Evolutionary conservation across 1,140 invertebrate genomes (phyloP).

Genomic region (Drosophila parvula): DNA sequence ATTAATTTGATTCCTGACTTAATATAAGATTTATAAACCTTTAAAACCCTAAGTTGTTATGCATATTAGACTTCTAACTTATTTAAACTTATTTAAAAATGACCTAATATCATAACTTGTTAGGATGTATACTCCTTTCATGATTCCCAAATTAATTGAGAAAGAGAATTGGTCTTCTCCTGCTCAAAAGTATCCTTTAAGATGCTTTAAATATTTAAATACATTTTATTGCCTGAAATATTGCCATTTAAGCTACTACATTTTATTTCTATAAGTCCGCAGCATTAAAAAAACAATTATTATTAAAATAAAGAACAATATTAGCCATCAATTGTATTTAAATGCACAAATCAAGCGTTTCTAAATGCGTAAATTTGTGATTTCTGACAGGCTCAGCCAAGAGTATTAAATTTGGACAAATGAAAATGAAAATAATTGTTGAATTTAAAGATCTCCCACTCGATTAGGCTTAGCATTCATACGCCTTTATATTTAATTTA

Average conservation of each 20-base stretch:
- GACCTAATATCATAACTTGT: no score
- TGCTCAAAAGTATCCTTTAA: neutral
- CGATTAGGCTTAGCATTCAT: conserved; percentile 3
- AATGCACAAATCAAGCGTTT: no score
- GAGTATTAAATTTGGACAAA: conserved; percentile 18
- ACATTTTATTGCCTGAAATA: neutral
- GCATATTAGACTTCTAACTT: neutral
- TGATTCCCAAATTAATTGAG: neutral
- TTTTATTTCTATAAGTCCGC: neutral
- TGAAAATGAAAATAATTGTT: conserved; percentile 6
- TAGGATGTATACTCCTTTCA: no score
- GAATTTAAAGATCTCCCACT: neutral
- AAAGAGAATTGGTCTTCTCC: neutral
- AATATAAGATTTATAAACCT: neutral
- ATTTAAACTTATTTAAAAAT: neutral
- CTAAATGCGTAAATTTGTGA: conserved; percentile 1
- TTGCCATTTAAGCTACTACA: neutral
- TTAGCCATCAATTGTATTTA: neutral
- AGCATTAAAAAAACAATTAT: neutral
- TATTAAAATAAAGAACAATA: neutral
- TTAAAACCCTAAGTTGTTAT: neutral
- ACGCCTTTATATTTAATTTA: conserved; percentile 1
- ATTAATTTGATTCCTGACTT: no score
- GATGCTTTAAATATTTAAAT: neutral
- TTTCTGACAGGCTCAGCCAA: conserved; percentile 17